Base-by-base conservation (phyloP, 2,113 vertebrate species). In the Hassar affinis region DNA sequence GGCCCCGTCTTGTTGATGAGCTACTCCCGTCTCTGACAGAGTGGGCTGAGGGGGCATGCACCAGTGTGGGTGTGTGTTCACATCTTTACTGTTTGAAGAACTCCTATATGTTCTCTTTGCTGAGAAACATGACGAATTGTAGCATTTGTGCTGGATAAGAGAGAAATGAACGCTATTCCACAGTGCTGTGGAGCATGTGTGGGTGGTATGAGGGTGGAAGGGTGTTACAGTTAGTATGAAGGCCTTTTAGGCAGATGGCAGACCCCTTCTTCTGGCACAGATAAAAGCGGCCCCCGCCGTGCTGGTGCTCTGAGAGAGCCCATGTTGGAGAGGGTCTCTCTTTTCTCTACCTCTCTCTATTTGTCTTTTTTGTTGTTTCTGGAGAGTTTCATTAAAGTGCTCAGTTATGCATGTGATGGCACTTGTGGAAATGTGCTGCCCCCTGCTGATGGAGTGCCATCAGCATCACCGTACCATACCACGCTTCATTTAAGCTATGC, bases 381-480 rank as follows among this genome's bases (percentile, higher is more conserved):
- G 45, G 59, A 38, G 59, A 42, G 33, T 45, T 78, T 81, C 25
- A 59, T 6, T 38, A 8, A 69, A 69, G 62, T 54, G n/a, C 30
- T 69, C 14, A 17, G 20, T 69, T 20, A 35, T 51, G 22, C 33
- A 25, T 66, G 71, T 81, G 66, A n/a, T 56, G 38, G 66, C 22
- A 66, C 49, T 57, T 69, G 56, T 69, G 42, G 78, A 35, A 42
- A 54, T 75, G 38, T 84, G 64, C 84, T 88, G 84, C 85, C 85
- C 68, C 74, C 87, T 86, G 66, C 74, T 84, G 87, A 79, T 49
- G 25, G 8, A 47, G 38, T 57, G 64, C 1, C 25, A 38, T 51
- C 45, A 51, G 25, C 30, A 12, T 42, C 10, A 59, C 25, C 14
- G 42, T 17, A 51, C 45, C 25, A 27, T 8, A 25, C 30, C n/a